Conservation (phyloP, 2,888 invertebrate species). For the Coelogynopora nodosa region DNA sequence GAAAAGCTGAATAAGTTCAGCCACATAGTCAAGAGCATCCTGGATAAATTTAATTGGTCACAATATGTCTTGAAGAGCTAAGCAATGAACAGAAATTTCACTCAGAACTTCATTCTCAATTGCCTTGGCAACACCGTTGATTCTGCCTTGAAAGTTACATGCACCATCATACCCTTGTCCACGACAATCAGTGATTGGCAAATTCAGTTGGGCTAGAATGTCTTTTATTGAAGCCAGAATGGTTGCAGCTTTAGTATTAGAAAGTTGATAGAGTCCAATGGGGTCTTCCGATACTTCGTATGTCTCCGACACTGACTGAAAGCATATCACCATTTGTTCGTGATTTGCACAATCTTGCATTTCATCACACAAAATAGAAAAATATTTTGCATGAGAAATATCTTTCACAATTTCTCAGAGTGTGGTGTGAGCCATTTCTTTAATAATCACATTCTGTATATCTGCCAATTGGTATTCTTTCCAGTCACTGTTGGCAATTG, state of each 20-base stretch:
- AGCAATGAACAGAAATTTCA: slow-evolving; percentile 9
- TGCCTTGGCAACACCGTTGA: slow-evolving; percentile 11
- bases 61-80: slow-evolving; percentile 9
- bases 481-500: background rate
- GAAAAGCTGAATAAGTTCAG: slow-evolving; percentile 19
- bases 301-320: background rate
- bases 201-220: background rate
- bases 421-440: background rate
- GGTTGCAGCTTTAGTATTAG: background rate
- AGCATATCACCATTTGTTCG: background rate
- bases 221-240: background rate
- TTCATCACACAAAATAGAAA: background rate
- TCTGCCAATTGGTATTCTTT: background rate
- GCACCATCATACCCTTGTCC: slow-evolving; percentile 22
- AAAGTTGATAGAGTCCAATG: background rate
- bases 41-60: background rate
- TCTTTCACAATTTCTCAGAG: background rate
- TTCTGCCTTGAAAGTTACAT: background rate
- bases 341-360: background rate
- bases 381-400: background rate
- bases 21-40: background rate
- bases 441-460: background rate
- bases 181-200: background rate
- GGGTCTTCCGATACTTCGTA: background rate
- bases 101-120: slow-evolving; percentile 5